Evolutionary conservation across 2,888 invertebrate species (phyloP), one percentile per base, ranked within the genome.

Genomic region (Fragum fragum): DNA sequence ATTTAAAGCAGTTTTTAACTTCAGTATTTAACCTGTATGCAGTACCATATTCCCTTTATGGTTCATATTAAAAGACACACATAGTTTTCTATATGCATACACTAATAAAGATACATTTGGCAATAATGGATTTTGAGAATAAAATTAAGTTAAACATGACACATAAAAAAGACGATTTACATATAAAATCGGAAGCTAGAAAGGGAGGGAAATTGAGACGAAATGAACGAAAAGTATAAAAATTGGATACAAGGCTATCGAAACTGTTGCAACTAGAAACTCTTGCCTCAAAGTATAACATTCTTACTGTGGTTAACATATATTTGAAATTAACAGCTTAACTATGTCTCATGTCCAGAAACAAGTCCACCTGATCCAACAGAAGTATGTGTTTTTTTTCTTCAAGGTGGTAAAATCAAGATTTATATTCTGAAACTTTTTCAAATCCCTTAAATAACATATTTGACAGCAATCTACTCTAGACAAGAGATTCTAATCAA

Each of bases 71-170:
- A 36, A 47, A 47, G 47, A 47, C 47, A 47, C 47, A 47, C 47
- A 47, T 47, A 47, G 47, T 9, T 16, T 9, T 66, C n/a, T 23
- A 66, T 66, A 66, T 66, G 66, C 39, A 42, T 42, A 42, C 36
- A 42, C 23, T 42, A 66, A n/a, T 42, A 36, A 66, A 39, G 42
- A 23, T 39, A 23, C 42, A 39, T 66, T 66, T 66, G 66, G 66
- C 66, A 66, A 66, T 23, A 42, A 42, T 66, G 66, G 66, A 66
- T 66, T 42, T 23, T 21, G 36, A 66, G 66, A 66, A 66, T 66
- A 66, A 66, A 66, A 66, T 66, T 66, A 61, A 61, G 29, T 61
- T 61, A 66, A 47, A 66, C 21, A 36, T 39, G 42, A 66, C 66
- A 66, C 42, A 66, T 42, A 66, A 18, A 42, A 42, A 66, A 23